Conservation (phyloP, 2,797 vertebrate genomes). For the Eutrigla gurnardus region DNA sequence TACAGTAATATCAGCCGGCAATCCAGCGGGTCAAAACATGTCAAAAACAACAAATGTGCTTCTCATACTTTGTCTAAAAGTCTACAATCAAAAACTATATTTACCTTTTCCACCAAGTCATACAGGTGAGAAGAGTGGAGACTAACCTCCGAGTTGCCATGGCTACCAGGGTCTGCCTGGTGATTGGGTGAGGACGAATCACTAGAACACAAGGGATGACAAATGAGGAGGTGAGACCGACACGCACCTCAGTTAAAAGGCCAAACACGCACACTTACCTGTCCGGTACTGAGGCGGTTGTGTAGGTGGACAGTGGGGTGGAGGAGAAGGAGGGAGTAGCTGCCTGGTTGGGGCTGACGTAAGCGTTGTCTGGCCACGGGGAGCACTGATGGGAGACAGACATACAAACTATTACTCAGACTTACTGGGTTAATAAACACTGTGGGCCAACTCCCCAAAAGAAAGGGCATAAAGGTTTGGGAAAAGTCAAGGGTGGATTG, state of each 20-base stretch:
- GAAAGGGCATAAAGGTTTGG: constrained; percentile 10
- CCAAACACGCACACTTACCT: constrained; percentile 80
- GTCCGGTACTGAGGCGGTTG: constrained; percentile 87
- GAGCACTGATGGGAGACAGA: constrained; percentile 86
- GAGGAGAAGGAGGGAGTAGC: constrained; percentile 89
- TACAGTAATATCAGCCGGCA: too few relatives aligned
- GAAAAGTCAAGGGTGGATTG: constrained; percentile 4
- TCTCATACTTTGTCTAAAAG: neutral
- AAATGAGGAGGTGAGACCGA: constrained; percentile 12
- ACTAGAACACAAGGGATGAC: constrained; percentile 73
- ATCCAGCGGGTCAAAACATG: neutral
- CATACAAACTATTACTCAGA: constrained; percentile 9
- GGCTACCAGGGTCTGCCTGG: constrained; percentile 90
- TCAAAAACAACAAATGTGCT: neutral
- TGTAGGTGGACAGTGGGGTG: constrained; percentile 88
- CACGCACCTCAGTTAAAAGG: neutral
- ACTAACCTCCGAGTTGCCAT: constrained; percentile 88
- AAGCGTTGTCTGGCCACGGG: constrained; percentile 92
- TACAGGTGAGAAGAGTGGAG: neutral
- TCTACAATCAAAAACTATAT: neutral
- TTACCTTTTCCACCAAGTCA: constrained; percentile 6
- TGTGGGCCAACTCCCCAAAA: constrained; percentile 5
- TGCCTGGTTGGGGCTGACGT: constrained; percentile 89
- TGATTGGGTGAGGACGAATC: constrained; percentile 97
- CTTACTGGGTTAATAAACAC: neutral